Evolutionary conservation across 1,140 invertebrate species (phyloP).

Genomic region (Hypsibius dujardini): DNA sequence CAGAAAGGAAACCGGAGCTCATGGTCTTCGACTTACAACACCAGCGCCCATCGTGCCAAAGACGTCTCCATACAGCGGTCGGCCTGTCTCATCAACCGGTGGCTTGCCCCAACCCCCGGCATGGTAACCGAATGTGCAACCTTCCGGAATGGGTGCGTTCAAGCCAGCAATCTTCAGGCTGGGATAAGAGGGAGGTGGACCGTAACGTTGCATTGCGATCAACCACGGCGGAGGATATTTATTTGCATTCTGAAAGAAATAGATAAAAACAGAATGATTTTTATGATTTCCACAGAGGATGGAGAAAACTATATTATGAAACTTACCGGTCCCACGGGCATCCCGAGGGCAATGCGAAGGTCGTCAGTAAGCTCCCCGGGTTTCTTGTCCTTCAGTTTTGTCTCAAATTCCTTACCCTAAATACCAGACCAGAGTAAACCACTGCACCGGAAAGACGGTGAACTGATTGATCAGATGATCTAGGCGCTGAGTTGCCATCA

Average conservation of each 20-base stretch:
- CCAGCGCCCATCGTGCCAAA: constrained; percentile 47
- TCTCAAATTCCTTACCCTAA: constrained; percentile 95
- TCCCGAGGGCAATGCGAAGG: constrained; percentile 81
- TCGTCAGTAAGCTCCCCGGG: constrained; percentile 93
- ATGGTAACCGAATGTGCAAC: constrained; percentile 95
- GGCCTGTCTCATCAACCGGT: constrained; percentile 94
- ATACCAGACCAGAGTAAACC: constrained; percentile 18
- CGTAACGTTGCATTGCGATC: constrained; percentile 98
- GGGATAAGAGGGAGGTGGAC: constrained; percentile 95
- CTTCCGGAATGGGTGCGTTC: constrained; percentile 82
- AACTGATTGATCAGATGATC: too few relatives aligned
- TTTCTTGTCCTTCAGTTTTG: constrained; percentile 89
- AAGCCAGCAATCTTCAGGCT: constrained; percentile 88
- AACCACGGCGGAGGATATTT: constrained; percentile 89
- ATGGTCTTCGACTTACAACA: constrained; percentile 21
- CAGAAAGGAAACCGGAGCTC: neutral
- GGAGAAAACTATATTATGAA: constrained; percentile 18
- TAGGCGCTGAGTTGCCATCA: too few relatives aligned
- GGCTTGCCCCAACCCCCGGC: constrained; percentile 98
- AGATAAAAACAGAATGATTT: constrained; percentile 22
- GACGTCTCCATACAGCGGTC: constrained; percentile 95
- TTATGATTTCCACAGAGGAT: constrained; percentile 8
- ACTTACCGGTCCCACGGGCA: constrained; percentile 77
- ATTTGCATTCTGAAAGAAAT: constrained; percentile 28
- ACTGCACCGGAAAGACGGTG: too few relatives aligned